Base-by-base conservation (phyloP, 2,797 vertebrate species). In the Psittacula echo region DNA sequence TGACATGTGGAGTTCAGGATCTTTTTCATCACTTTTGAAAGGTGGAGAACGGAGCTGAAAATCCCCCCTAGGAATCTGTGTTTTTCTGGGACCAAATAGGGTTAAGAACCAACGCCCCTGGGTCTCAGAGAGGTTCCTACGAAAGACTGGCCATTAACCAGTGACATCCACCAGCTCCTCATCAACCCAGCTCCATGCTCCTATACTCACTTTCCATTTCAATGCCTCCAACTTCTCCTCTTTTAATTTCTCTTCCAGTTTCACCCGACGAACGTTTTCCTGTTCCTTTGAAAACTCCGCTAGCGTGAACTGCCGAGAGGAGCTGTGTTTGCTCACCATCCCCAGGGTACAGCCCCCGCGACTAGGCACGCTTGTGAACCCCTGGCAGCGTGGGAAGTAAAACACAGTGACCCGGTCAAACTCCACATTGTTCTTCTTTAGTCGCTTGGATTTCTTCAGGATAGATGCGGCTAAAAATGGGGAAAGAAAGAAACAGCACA, bases 301-400 rank as follows among this genome's bases (percentile, higher is more conserved):
- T 32, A 99, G 96, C 0, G 99, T 99, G 97, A 99, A 99, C 18
- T 97, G 98, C 78, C 97, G 98, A 84, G 98, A 98, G 32, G 96
- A 95, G 37, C 98, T 98, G 97, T 99, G 99, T 73, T 98, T 98
- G 79, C 98, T 98, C 90, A 98, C 97, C 99, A 99, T 99, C 39
- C 99, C 99, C 85, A 99, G 97, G 29, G 99, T 99, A 81, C 99
- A 99, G 81, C 99, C 99, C 7, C 99, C 99, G 1, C 98, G 98
- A 96, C 99, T 99, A 58, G 99, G 99, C 96, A 99, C 99, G 1
- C 99, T 99, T 72, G 99, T 99, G 98, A 99, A 99, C 67, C 99
- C 99, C 97, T 99, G 99, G 97, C 99, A 99, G 91, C 99, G 98
- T 4, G 98, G 98, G 97, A 99, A 99, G 98, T 99, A 99, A 98